Percentiles rank a stretch among this genome's conserved stretches.
Evolutionary conservation across 2,113 vertebrate species (phyloP).

Genomic region (Oxygymnocypris stewartii): DNA sequence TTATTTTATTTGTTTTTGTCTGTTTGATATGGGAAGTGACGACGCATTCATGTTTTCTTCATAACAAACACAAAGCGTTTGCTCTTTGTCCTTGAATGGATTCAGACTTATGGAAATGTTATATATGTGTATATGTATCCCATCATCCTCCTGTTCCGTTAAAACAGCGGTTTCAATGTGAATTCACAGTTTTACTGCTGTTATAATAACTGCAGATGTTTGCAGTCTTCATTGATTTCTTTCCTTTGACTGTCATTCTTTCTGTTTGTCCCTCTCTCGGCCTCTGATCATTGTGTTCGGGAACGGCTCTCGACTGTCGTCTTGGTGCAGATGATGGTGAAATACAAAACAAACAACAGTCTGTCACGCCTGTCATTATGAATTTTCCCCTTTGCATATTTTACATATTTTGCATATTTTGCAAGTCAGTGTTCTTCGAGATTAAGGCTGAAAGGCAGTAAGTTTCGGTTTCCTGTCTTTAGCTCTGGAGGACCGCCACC

Average conservation of each 20-base stretch:
- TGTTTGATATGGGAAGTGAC: neutral
- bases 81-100: neutral
- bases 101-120: slow-evolving; percentile 22
- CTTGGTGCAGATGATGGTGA: slow-evolving; percentile 46
- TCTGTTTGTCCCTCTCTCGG: slow-evolving; percentile 1
- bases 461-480: neutral
- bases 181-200: neutral
- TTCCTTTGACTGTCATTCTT: neutral
- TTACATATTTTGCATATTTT: neutral
- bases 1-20: neutral
- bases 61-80: neutral
- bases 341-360: slow-evolving; percentile 54
- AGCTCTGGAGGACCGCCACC: neutral
- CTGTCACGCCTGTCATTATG: neutral
- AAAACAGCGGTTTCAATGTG: neutral
- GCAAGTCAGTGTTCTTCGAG: neutral
- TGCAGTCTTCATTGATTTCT: slow-evolving; percentile 37
- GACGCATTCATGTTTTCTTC: neutral
- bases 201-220: neutral
- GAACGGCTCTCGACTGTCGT: slow-evolving; percentile 19
- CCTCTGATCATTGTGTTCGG: slow-evolving; percentile 44
- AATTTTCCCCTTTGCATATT: neutral
- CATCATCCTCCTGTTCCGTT: slow-evolving; percentile 5
- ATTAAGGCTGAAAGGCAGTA: neutral
- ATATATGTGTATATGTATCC: slow-evolving; percentile 10